Base-by-base conservation (phyloP, 2,888 invertebrate species). In the Hyppa rectilinea region DNA sequence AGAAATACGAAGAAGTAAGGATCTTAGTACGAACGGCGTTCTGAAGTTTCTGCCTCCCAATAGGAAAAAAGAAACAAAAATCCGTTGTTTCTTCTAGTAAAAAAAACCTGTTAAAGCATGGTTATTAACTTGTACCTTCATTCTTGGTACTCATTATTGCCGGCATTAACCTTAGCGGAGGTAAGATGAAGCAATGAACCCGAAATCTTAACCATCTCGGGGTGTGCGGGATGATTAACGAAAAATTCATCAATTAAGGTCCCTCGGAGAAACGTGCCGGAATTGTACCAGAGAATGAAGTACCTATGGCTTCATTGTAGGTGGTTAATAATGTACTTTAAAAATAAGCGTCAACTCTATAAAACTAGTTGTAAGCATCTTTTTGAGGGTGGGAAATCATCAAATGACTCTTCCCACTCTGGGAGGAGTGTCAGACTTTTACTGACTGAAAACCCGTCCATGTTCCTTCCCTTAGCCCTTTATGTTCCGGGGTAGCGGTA, bases 171-270 rank as follows among this genome's bases (percentile, higher is more conserved):
- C 26, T 43, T 2, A 55, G 6, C 10, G 7, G 12, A 47, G 29
- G 23, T 49, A 26, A 29, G 6, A 74, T 38, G 38, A 38, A 55
- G 56, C 23, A 40, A 61, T 78, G 23, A 61, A 58, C 50, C 45
- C 40, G 36, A 61, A 75, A 78, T 70, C 52, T 73, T 23, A 40
- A 58, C 56, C 61, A 29, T 34, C 34, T 56, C 12, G 76, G 26
- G 10, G 12, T 60, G 55, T 23, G 47, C 23, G 29, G 40, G 34
- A 47, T 52, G 34, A 77, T 70, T 78, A 78, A 78, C 61, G 56
- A 75, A 75, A 70, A 78, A 73, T 40, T 75, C 50, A 20, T 52
- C 45, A 70, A 70, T 52, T 78, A 70, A n/a, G 61, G 17, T 20
- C 45, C 34, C 20, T 40, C 20, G 4, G 23, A 6, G 61, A 52